Base-by-base conservation (phyloP, 1,140 invertebrate species). In the Kradibia gibbosae region DNA sequence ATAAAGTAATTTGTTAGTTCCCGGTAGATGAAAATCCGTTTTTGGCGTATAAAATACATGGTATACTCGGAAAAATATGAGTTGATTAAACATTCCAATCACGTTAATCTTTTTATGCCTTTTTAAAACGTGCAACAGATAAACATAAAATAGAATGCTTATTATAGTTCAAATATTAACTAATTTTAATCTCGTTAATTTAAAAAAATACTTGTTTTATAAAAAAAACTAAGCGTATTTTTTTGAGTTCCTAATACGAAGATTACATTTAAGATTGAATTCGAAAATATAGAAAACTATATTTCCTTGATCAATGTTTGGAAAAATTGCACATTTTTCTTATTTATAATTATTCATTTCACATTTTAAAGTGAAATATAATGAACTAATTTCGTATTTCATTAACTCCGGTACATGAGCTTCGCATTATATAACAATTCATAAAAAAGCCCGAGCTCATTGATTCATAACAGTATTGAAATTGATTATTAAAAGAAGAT, bases 1-100 rank as follows among this genome's bases (percentile, higher is more conserved):
- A 71, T 71, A 82, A 62, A 76, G 36, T 62, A 45, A n/a, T 55
- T 55, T 55, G 1, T 17, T n/a, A 55, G 48, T 53, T 17, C 13
- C 13, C 48, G 48, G 15, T 17, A 53, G 20, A 20, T 55, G 20
- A 55, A 3, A 55, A 55, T 55, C 15, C 53, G 10, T 20, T 10
- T 2, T n/a, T 17, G 20, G 25, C 53, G 22, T 55, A 45, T 45
- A 45, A 45, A 8, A 45, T 5, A 45, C 42, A 45, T 8, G 5
- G 13, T 45, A 13, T 8, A 8, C 13, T 45, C 13, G 7, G 13
- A 45, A 45, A 45, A 45, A 13, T 13, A 45, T 45, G n/a, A 45
- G 42, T 8, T 45, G 13, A 45, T 45, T 8, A 8, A 45, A 45
- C 7, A 45, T 45, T 45, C 42, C 25, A 31, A 60, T 31, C 5